Conservation (phyloP, 2,797 vertebrate genomes). For the Cetoscarus ocellatus region DNA sequence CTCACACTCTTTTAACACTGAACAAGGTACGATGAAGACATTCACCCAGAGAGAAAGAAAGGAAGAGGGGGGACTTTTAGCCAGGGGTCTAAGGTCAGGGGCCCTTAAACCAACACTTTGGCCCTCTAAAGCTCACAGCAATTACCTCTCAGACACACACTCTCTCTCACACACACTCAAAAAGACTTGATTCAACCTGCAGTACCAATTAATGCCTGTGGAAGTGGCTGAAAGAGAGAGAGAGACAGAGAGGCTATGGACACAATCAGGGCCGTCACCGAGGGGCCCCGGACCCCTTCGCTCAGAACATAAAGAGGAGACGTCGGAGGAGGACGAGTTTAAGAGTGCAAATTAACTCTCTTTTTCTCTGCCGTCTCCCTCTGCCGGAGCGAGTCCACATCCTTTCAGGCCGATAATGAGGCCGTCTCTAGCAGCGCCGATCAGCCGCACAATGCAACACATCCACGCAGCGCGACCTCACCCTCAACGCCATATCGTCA, state of each 20-base stretch:
- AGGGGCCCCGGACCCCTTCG: slow-evolving; percentile 57
- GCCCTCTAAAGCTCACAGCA: slow-evolving; percentile 66
- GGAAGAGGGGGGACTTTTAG: slow-evolving; percentile 37
- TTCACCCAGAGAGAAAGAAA: slow-evolving; percentile 20
- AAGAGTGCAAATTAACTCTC: slow-evolving; percentile 62
- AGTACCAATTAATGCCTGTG: slow-evolving; percentile 63
- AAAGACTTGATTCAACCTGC: slow-evolving; percentile 55
- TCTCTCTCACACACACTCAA: slow-evolving; percentile 16
- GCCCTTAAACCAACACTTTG: slow-evolving; percentile 76
- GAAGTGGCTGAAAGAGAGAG: slow-evolving; percentile 56
- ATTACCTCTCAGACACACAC: slow-evolving; percentile 57
- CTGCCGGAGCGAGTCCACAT: slow-evolving; percentile 8
- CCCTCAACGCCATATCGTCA: slow-evolving; percentile 18
- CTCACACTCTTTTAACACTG: not conserved
- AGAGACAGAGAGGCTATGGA: slow-evolving; percentile 60
- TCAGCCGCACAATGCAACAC: slow-evolving; percentile 51
- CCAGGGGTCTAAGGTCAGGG: slow-evolving; percentile 67
- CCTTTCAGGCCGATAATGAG: slow-evolving; percentile 62
- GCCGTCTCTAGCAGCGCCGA: slow-evolving; percentile 25
- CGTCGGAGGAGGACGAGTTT: slow-evolving; percentile 24
- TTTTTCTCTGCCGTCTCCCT: slow-evolving; percentile 15
- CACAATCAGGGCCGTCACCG: slow-evolving; percentile 58
- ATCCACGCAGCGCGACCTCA: slow-evolving; percentile 29
- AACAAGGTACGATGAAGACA: slow-evolving; percentile 14
- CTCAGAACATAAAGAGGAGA: slow-evolving; percentile 18